A percentile compares a stretch with the other conserved stretches of the same genome.
Evolutionary conservation across 2,888 invertebrate genomes (phyloP).

Genomic region (Eurytoma californica): DNA sequence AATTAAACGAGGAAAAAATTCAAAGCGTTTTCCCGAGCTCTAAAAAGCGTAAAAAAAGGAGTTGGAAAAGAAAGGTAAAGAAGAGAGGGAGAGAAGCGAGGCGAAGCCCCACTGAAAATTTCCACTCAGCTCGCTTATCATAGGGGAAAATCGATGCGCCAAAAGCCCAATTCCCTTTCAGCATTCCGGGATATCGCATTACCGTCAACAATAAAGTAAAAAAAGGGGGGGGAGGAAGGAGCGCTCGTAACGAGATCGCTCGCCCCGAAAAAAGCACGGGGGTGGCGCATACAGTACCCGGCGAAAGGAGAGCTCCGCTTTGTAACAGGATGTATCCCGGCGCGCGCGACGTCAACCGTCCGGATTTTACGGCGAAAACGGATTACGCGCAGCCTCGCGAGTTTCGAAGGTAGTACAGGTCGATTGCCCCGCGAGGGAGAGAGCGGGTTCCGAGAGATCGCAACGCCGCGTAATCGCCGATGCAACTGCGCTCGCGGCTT

Average conservation of each 20-base stretch:
- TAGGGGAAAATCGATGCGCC: constrained; percentile 40
- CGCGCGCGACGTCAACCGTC: background rate
- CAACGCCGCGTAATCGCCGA: background rate
- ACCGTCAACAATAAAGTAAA: constrained; percentile 13
- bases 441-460: background rate
- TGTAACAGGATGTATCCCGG: constrained; percentile 42
- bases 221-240: background rate
- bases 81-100: background rate
- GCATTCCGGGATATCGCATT: constrained; percentile 25
- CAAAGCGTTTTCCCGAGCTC: background rate
- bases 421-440: constrained; percentile 3
- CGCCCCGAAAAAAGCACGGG: constrained; percentile 9
- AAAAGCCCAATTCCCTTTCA: constrained; percentile 29
- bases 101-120: constrained; percentile 17
- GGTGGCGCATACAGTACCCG: background rate
- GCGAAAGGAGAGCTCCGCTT: constrained; percentile 35
- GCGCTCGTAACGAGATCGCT: constrained; percentile 37
- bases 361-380: constrained; percentile 29
- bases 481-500: constrained; percentile 19
- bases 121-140: constrained; percentile 29
- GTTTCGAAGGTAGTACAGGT: background rate
- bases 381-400: constrained; percentile 20
- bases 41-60: background rate
- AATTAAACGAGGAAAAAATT: too few species aligned
- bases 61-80: background rate